A percentile compares a stretch with the other conserved stretches of the same genome.
Conservation (phyloP, 2,797 vertebrate species). For the Liparis tanakae region DNA sequence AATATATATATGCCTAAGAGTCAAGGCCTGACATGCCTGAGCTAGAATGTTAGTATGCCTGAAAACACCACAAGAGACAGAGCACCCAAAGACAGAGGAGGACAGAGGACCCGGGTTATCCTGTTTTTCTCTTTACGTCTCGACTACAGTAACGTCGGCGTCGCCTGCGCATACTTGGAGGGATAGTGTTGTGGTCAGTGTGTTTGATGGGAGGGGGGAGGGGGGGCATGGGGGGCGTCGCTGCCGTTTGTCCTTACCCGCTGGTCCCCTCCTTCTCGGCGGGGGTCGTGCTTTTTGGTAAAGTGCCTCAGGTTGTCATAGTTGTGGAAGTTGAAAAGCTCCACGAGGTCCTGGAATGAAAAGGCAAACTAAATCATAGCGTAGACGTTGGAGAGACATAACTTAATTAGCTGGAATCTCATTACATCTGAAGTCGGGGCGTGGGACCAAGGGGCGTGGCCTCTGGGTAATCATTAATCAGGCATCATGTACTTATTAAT, state of each 20-base stretch:
- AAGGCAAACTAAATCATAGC: background rate
- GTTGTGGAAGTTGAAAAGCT: conserved; percentile 98
- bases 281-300: conserved; percentile 96
- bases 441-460: too few relatives aligned
- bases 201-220: conserved; percentile 25
- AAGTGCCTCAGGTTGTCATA: conserved; percentile 99
- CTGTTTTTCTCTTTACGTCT: background rate
- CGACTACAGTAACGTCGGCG: background rate
- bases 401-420: background rate
- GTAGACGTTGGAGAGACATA: background rate
- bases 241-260: conserved; percentile 86
- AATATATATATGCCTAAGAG: background rate
- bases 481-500: conserved; percentile 1
- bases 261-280: conserved; percentile 96
- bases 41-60: background rate
- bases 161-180: background rate
- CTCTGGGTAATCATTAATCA: conserved; percentile 16
- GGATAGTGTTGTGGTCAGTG: conserved; percentile 22
- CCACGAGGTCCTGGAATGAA: conserved; percentile 91
- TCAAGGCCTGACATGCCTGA: too few relatives aligned
- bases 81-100: background rate
- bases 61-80: background rate
- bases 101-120: too few relatives aligned
- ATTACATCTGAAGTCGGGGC: too few relatives aligned
- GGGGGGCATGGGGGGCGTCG: background rate